Base-by-base conservation (phyloP, 2,113 vertebrate species). In the Nothoprocta perdicaria region DNA sequence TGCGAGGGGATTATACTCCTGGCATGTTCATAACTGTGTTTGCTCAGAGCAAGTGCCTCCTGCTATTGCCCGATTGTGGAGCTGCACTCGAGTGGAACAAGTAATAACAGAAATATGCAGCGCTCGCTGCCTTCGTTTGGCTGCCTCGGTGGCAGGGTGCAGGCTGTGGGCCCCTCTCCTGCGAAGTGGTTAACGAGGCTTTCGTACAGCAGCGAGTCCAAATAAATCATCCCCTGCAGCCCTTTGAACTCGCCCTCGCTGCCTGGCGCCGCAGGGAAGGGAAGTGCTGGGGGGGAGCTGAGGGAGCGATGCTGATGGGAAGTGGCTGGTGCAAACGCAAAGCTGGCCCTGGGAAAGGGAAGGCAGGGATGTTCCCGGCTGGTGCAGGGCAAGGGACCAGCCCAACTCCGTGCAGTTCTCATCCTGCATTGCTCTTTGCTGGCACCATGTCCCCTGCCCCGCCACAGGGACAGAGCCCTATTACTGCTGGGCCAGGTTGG, bases 31-130 rank as follows among this genome's bases (percentile, higher is more conserved):
- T 78, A 85, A 41, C 90, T 45, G 10, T 24, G 69, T 88, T 91
- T 94, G 89, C 88, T 85, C 26, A 1, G 62, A 91, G 88, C 89
- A 18, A 76, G 77, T 31, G 60, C 71, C 84, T 92, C 90, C 92
- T 43, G 81, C 89, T 52, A 43, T 40, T 2, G 1, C 85, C 74
- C 78, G 8, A 6, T 68, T 95, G 90, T 73, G 83, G 75, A 40
- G 80, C 52, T 90, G 58, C 43, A 6, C 83, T 86, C 9, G 9
- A 68, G 86, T 77, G 88, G 89, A 95, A 95, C 88, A 84, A 68
- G 66, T 78, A 91, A 62, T 82, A 84, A 85, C 62, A 66, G 73
- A 84, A 92, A 90, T 52, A 69, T 7, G 79, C 67, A 38, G 52
- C 45, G 65, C 57, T 89, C 0, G 0, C 79, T 61, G 62, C 78